These are phyloP conservation scores for Rhynchonycteris naso DNA, from an alignment of 2,797 vertebrate genomes.

Conservation along the genomic window DNA sequence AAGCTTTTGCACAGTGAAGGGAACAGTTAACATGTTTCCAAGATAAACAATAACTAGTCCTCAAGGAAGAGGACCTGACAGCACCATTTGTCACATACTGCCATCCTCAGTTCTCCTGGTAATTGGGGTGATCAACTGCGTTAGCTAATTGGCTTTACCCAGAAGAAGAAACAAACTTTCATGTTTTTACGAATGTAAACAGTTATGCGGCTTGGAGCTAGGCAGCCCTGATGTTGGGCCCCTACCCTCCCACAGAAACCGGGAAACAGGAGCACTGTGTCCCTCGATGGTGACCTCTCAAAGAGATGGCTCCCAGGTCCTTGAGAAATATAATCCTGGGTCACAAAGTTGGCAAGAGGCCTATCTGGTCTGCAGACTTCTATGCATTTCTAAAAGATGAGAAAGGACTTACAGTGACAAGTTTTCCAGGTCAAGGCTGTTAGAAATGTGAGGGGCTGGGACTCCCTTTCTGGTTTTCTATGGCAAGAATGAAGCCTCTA, in stretches of 20 bases:
- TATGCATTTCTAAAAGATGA: background rate
- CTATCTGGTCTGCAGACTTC: background rate
- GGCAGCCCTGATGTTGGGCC: background rate
- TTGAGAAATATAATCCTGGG: background rate
- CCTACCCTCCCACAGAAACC: background rate
- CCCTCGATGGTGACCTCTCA: background rate
- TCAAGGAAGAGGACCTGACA: background rate
- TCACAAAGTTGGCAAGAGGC: background rate
- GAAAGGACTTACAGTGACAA: background rate
- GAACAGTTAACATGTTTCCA: background rate
- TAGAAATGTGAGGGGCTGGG: background rate
- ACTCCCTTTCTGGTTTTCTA: background rate
- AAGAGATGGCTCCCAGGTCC: background rate
- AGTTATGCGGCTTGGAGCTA: background rate
- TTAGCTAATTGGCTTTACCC: background rate
- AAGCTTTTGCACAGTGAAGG: background rate
- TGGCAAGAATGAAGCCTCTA: background rate
- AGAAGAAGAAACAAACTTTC: background rate
- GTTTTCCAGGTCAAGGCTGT: background rate
- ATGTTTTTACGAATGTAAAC: background rate
- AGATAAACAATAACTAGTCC: background rate
- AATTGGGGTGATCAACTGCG: background rate
- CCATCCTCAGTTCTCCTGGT: background rate
- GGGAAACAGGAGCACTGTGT: rapidly evolving
- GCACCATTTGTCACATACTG: background rate